phyloP scores from a whole-genome alignment of 2,113 vertebrate species.

The Dunckerocampus dactyliophorus region DNA sequence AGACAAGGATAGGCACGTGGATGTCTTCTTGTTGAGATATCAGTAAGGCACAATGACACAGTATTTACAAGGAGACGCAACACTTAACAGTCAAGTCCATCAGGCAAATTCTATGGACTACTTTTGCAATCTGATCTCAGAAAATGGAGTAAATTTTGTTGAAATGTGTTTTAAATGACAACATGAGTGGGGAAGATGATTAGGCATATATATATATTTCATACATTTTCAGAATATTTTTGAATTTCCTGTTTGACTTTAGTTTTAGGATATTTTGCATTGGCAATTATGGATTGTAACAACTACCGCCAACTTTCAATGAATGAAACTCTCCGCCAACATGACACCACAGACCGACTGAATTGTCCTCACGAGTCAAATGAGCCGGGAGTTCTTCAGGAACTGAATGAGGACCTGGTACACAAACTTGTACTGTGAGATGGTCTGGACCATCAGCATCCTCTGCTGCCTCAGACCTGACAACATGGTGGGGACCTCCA shows the following conservation, averaged over 20 bases:
- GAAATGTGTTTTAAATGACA: too few species aligned
- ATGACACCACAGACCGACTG: neutral
- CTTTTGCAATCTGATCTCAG: too few species aligned
- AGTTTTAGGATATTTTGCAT: too few species aligned
- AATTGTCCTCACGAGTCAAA: slow-evolving; percentile 61
- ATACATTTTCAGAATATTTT: too few species aligned
- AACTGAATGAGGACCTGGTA: slow-evolving; percentile 94
- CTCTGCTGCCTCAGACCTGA: slow-evolving; percentile 84
- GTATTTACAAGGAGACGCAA: slow-evolving; percentile 8
- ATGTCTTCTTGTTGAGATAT: neutral
- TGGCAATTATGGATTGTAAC: too few species aligned
- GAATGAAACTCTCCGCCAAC: too few species aligned
- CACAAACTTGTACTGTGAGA: slow-evolving; percentile 92
- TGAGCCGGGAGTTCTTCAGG: slow-evolving; percentile 90
- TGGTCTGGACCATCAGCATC: slow-evolving; percentile 95
- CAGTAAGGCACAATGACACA: slow-evolving; percentile 48
- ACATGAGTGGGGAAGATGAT: too few species aligned
- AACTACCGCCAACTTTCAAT: too few species aligned
- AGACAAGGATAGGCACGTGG: neutral
- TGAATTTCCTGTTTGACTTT: too few species aligned
- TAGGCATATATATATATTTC: too few species aligned
- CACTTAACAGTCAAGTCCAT: neutral
- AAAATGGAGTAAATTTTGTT: too few species aligned
- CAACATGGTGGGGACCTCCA: slow-evolving; percentile 89
- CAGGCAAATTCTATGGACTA: too few species aligned